Conservation (phyloP, 2,888 invertebrate genomes). For the Thereva unica region DNA sequence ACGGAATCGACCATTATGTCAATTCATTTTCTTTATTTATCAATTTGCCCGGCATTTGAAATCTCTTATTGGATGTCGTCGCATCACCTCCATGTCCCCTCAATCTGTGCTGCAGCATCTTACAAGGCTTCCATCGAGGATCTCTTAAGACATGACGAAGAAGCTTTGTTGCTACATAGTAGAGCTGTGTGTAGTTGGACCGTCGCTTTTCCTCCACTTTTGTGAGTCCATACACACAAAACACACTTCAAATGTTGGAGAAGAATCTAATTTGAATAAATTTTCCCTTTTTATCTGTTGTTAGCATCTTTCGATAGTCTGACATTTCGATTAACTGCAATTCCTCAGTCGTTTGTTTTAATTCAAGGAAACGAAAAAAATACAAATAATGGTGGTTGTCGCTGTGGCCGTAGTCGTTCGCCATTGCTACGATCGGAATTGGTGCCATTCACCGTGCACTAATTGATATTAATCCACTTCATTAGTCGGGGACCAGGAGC, state of each 20-base stretch:
- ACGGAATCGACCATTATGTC: conserved; percentile 23
- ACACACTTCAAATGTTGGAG: conserved; percentile 31
- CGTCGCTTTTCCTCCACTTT: conserved; percentile 9
- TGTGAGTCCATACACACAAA: conserved; percentile 1
- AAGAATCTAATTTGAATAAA: conserved; percentile 36
- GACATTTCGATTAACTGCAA: conserved; percentile 34
- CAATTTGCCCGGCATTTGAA: conserved; percentile 29
- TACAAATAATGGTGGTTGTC: not conserved
- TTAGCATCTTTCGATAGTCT: conserved; percentile 13
- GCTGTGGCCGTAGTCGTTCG: not conserved
- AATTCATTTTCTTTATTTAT: conserved; percentile 34
- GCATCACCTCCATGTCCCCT: too few relatives aligned
- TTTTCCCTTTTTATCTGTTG: conserved; percentile 24
- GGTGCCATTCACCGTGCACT: too few relatives aligned
- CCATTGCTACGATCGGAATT: too few relatives aligned
- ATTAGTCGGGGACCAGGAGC: too few relatives aligned
- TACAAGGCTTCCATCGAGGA: conserved; percentile 8
- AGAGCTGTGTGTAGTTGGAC: not conserved
- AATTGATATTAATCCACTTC: too few relatives aligned
- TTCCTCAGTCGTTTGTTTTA: conserved; percentile 17
- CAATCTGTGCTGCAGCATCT: too few relatives aligned
- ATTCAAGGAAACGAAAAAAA: conserved; percentile 11
- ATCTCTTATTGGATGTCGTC: conserved; percentile 26
- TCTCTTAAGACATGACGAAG: conserved; percentile 21
- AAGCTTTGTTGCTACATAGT: not conserved